phyloP scores from a whole-genome alignment of 2,113 vertebrate species.

The Sinocyclocheilus maitianheensis region DNA sequence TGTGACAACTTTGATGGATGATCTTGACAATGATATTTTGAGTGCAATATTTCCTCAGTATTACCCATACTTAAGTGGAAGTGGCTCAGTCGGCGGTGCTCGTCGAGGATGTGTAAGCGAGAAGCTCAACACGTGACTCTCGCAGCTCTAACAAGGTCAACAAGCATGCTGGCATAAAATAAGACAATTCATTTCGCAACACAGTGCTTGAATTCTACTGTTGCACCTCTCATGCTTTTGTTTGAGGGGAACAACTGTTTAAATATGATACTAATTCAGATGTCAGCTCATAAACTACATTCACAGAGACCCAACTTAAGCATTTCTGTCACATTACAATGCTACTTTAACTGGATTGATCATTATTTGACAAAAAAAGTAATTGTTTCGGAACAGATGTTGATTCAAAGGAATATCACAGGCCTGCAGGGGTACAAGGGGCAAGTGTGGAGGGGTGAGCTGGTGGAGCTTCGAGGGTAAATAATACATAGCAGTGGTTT shows the following conservation, averaged over 20 bases:
- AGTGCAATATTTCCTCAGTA: slow-evolving; percentile 29
- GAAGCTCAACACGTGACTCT: not conserved
- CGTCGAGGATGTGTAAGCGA: not conserved
- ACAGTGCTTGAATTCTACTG: too few species aligned
- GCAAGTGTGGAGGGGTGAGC: not conserved
- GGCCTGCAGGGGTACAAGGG: not conserved
- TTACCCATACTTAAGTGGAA: slow-evolving; percentile 36
- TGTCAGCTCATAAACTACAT: too few species aligned
- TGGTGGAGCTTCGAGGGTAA: not conserved
- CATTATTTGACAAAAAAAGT: not conserved
- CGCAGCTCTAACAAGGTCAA: slow-evolving; percentile 30
- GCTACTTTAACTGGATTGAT: not conserved
- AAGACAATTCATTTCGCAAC: slow-evolving; percentile 15
- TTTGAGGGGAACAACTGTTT: slow-evolving; percentile 35
- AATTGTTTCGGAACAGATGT: not conserved
- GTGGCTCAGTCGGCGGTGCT: not conserved
- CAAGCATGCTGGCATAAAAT: slow-evolving; percentile 3
- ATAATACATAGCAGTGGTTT: not conserved
- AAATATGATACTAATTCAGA: slow-evolving; percentile 17
- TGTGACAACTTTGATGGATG: slow-evolving; percentile 28
- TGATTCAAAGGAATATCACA: not conserved
- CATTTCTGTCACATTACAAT: not conserved
- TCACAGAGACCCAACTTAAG: slow-evolving; percentile 15
- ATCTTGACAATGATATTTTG: slow-evolving; percentile 2
- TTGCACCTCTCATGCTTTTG: not conserved